These are phyloP conservation scores for Paramisgurnus dabryanus DNA, from an alignment of 2,113 vertebrate genomes.

Conservation along the genomic window DNA sequence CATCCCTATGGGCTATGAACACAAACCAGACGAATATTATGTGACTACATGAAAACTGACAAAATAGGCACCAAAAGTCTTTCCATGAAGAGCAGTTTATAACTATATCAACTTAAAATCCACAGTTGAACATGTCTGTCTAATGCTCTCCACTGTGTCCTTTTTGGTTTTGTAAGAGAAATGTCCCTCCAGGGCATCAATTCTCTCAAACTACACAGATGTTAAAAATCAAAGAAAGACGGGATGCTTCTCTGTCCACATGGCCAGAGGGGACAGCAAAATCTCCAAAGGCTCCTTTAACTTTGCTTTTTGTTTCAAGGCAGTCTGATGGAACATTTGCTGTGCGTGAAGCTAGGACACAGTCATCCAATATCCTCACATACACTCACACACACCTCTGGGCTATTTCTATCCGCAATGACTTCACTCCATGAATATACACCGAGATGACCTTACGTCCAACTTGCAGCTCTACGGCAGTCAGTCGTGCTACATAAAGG, in stretches of 20 bases:
- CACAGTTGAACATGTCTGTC: slow-evolving; percentile 14
- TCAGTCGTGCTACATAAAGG: slow-evolving; percentile 10
- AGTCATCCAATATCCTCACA: slow-evolving; percentile 19
- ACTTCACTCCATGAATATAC: slow-evolving; percentile 29
- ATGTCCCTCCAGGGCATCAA: slow-evolving; percentile 46
- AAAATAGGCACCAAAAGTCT: not conserved
- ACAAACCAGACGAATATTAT: not conserved
- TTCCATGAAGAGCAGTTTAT: not conserved
- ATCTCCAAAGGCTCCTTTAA: slow-evolving; percentile 3
- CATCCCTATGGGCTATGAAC: not conserved
- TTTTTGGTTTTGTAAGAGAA: not conserved
- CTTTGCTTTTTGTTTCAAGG: slow-evolving; percentile 17
- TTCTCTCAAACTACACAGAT: slow-evolving; percentile 29
- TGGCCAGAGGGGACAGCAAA: slow-evolving; percentile 37
- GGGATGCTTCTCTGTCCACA: slow-evolving; percentile 27
- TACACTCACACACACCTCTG: slow-evolving; percentile 18
- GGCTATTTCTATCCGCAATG: slow-evolving; percentile 35
- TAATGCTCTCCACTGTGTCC: slow-evolving; percentile 29
- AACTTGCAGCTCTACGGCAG: slow-evolving; percentile 12
- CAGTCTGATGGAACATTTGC: slow-evolving; percentile 8
- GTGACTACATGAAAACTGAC: too few species aligned
- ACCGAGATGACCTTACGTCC: slow-evolving; percentile 32
- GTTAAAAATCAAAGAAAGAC: slow-evolving; percentile 27
- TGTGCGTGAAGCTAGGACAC: slow-evolving; percentile 6
- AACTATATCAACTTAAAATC: slow-evolving; percentile 18